Conservation (phyloP, 2,797 vertebrate species). For the Myripristis murdjan region DNA sequence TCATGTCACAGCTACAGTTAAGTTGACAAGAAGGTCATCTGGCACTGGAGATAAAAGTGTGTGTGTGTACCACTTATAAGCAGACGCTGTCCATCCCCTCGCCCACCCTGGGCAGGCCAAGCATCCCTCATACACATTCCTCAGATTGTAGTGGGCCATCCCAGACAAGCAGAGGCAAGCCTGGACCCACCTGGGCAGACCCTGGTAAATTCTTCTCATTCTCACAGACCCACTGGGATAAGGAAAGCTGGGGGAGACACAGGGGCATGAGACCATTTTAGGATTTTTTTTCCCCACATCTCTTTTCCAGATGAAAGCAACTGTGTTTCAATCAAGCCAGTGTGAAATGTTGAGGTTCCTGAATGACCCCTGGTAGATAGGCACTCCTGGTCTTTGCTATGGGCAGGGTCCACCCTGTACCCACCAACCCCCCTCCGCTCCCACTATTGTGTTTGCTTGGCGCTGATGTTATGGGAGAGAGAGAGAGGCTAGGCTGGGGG, state of each 20-base stretch:
- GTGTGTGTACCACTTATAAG: constrained; percentile 55
- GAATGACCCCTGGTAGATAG: constrained; percentile 45
- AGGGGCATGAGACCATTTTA: constrained; percentile 23
- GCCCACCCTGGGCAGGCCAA: constrained; percentile 76
- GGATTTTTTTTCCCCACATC: neutral
- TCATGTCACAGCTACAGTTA: constrained; percentile 42
- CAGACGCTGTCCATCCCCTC: constrained; percentile 77
- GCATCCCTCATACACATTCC: constrained; percentile 79
- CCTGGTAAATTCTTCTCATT: constrained; percentile 81
- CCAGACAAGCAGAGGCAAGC: constrained; percentile 78
- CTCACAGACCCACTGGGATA: constrained; percentile 61
- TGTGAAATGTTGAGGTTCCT: neutral
- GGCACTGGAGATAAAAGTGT: constrained; percentile 74
- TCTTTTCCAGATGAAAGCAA: neutral
- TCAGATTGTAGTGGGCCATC: constrained; percentile 79
- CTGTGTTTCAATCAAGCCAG: neutral
- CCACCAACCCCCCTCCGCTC: constrained; percentile 35
- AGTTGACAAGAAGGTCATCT: constrained; percentile 70
- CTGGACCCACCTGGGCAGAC: constrained; percentile 81
- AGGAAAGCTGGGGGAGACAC: constrained; percentile 18
- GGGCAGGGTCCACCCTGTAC: constrained; percentile 58
- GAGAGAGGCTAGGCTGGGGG: constrained; percentile 63
- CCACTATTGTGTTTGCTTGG: constrained; percentile 70
- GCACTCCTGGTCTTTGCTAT: constrained; percentile 47
- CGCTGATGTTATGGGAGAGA: constrained; percentile 62